phyloP scores from a whole-genome alignment of 2,797 vertebrate species.

The Pseudotriccus pelzelni region DNA sequence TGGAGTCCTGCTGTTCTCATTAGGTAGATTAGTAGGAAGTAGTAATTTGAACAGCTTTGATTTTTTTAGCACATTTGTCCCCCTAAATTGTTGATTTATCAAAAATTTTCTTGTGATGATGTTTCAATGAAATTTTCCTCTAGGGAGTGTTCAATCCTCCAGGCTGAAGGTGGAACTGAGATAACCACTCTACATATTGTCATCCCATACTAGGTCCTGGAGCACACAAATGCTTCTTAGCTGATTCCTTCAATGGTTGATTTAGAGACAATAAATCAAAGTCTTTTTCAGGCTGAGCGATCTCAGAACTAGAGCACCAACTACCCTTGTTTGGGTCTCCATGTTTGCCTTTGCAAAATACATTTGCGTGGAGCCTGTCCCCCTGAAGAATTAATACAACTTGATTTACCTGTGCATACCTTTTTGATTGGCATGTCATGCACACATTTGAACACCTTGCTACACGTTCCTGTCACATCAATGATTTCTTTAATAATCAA shows the following conservation, averaged over 20 bases:
- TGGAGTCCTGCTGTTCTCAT: not conserved
- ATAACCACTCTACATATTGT: not conserved
- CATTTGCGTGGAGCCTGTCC: not conserved
- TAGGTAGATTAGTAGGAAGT: not conserved
- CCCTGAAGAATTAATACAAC: not conserved
- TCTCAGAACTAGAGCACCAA: not conserved
- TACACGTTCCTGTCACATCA: not conserved
- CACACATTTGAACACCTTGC: not conserved
- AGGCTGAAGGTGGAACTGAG: not conserved
- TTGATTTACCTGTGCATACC: not conserved
- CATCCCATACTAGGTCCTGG: not conserved
- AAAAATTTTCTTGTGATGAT: not conserved
- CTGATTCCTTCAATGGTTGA: not conserved
- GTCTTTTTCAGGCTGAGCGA: not conserved
- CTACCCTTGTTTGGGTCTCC: not conserved
- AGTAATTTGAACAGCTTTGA: not conserved
- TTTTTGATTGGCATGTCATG: not conserved
- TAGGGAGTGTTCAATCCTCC: not conserved
- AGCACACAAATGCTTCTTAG: not conserved
- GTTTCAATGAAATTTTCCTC: not conserved
- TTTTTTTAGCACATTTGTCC: not conserved
- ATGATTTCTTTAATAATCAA: not conserved
- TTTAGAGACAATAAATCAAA: not conserved
- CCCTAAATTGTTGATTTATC: not conserved
- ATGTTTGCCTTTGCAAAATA: not conserved